phyloP scores from a whole-genome alignment of 2,797 vertebrate species.

The Nyctibius grandis region DNA sequence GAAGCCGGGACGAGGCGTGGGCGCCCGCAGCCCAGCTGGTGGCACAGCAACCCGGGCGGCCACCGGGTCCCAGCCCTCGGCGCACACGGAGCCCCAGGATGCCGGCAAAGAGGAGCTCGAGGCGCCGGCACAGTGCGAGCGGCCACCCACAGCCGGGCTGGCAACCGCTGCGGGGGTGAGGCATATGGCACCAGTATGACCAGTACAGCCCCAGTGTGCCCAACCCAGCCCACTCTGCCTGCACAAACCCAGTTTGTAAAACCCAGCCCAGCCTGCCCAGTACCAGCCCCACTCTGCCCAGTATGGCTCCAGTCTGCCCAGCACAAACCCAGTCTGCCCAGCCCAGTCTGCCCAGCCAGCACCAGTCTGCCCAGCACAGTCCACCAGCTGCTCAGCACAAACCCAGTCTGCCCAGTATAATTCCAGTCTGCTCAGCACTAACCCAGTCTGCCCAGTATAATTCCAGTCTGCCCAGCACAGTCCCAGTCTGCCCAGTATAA shows the following conservation, averaged over 20 bases:
- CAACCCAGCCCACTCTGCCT: too few relatives aligned
- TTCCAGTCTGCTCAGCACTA: too few relatives aligned
- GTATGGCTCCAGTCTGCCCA: not conserved
- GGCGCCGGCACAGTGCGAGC: not conserved
- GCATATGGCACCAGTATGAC: not conserved
- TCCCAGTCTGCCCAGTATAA: too few relatives aligned
- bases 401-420: not conserved
- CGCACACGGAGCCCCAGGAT: slow-evolving; percentile 3
- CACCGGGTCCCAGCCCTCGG: not conserved
- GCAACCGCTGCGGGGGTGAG: not conserved
- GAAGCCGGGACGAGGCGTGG: not conserved
- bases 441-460: too few relatives aligned
- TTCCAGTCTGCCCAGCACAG: too few relatives aligned
- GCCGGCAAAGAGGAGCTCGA: not conserved
- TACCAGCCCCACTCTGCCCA: not conserved
- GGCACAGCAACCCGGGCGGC: not conserved
- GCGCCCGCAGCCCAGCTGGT: slow-evolving; percentile 30
- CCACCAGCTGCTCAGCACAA: not conserved
- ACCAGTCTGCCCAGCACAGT: too few relatives aligned
- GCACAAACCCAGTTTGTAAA: too few relatives aligned
- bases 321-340: not conserved
- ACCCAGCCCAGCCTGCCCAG: not conserved
- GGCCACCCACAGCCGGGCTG: not conserved
- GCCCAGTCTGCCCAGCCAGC: too few relatives aligned
- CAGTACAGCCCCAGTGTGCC: not conserved